Evolutionary conservation across 2,797 vertebrate genomes (phyloP).

Genomic region (Gadopsis marmoratus): DNA sequence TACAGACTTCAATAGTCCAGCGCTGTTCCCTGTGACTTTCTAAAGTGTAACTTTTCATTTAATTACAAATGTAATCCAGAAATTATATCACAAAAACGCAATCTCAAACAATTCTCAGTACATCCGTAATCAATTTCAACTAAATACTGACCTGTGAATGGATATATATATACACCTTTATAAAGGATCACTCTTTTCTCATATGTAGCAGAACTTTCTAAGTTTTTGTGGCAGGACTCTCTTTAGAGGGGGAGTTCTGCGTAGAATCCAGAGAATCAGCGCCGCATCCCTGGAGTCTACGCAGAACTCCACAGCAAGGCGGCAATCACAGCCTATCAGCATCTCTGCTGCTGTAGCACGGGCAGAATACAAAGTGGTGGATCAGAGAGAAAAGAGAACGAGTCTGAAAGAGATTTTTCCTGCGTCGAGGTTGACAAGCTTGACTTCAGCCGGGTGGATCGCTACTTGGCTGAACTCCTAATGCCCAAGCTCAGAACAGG

Average conservation of each 20-base stretch:
- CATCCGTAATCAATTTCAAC: neutral
- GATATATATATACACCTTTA: neutral
- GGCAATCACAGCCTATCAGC: slow-evolving; percentile 63
- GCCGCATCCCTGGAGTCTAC: slow-evolving; percentile 50
- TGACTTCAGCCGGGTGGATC: slow-evolving; percentile 17
- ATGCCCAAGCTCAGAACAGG: neutral
- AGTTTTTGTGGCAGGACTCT: slow-evolving; percentile 12
- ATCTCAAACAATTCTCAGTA: neutral
- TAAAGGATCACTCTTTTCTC: neutral
- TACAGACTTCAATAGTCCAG: neutral
- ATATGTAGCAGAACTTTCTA: neutral
- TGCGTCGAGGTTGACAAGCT: slow-evolving; percentile 40
- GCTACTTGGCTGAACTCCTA: neutral
- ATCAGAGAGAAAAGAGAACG: slow-evolving; percentile 50
- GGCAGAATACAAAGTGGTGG: slow-evolving; percentile 64
- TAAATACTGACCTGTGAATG: neutral
- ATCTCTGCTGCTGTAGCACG: slow-evolving; percentile 41
- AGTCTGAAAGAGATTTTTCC: slow-evolving; percentile 39
- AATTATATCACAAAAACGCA: neutral
- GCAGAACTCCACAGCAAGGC: slow-evolving; percentile 62
- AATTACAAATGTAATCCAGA: neutral
- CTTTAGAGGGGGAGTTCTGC: neutral
- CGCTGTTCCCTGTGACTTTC: neutral
- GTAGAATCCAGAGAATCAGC: neutral
- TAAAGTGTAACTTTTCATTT: neutral